Base-by-base conservation (phyloP, 2,888 invertebrate genomes). In the Noctuana brunneofusca region DNA sequence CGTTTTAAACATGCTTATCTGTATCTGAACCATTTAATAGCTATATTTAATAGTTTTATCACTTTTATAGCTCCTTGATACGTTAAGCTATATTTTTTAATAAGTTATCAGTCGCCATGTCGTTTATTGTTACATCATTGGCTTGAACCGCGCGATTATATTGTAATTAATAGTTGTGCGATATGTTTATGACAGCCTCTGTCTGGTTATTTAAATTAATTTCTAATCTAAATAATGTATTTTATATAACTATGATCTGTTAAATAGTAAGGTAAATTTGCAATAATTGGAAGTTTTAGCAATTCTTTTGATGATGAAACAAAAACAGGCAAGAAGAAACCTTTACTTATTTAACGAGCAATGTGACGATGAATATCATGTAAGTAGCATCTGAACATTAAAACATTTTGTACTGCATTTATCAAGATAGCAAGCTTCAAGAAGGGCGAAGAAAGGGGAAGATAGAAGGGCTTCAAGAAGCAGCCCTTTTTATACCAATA, bases 51-150 rank as follows among this genome's bases (percentile, higher is more conserved):
- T 71, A 60, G 53, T 46, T 60, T 54, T 54, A 60, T 54, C 71
- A 69, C 64, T 70, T 68, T 65, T 71, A 69, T 73, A 71, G 72
- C 71, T 70, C 69, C 66, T 46, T 16, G 54, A 54, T 54, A 35
- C 14, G 24, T 22, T 59, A 53, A 59, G 32, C 60, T 54, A 48
- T 32, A 9, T 60, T 60, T 71, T 69, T 69, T 73, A 71, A 72
- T 74, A 75, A 74, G 72, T 69, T 73, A 71, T 69, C 43, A 12
- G 32, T 43, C 65, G 46, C 68, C 70, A 69, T 71, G 71, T 72
- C 68, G 70, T 62, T 62, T 27, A 55, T 55, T 62, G 38, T 56
- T 56, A 56, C 38, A 30, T 62, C 55, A 56, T 53, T 49, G 38
- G 50, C 5, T 55, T n/a, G 49, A 27, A n/a, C 30, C 55, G 18